These are phyloP conservation scores for Acronicta aceris DNA, from an alignment of 2,888 invertebrate genomes.

Conservation along the genomic window DNA sequence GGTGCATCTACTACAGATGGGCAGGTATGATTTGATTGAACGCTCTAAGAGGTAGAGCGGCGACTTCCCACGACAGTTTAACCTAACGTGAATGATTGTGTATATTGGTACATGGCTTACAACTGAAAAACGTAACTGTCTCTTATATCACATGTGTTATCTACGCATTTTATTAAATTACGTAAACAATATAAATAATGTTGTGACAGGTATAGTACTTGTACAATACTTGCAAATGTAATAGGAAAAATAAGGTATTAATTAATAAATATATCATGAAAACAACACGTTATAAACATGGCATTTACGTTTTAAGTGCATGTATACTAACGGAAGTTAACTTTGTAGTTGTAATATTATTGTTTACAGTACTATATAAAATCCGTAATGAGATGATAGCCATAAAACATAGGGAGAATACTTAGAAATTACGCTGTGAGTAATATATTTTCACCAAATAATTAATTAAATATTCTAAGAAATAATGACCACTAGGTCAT, in stretches of 20 bases:
- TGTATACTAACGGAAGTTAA: slow-evolving; percentile 15
- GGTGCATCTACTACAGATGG: no score
- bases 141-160: slow-evolving; percentile 9
- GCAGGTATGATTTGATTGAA: no score
- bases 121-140: neutral
- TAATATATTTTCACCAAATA: slow-evolving; percentile 22
- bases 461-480: slow-evolving; percentile 7
- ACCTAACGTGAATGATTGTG: neutral
- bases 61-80: neutral
- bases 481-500: slow-evolving; percentile 7
- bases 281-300: slow-evolving; percentile 24
- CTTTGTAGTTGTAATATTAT: slow-evolving; percentile 15
- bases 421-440: slow-evolving; percentile 14
- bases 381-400: no score
- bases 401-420: no score
- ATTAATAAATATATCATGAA: slow-evolving; percentile 13
- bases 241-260: slow-evolving; percentile 12
- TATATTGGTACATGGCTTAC: neutral
- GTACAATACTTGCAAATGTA: slow-evolving; percentile 3
- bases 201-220: slow-evolving; percentile 5
- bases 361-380: slow-evolving; percentile 28
- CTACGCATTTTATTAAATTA: slow-evolving; percentile 8
- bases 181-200: slow-evolving; percentile 17
- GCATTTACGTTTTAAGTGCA: slow-evolving; percentile 9
- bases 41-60: no score